Base-by-base conservation (phyloP, 2,797 vertebrate species). In the Psittacula derbiana region DNA sequence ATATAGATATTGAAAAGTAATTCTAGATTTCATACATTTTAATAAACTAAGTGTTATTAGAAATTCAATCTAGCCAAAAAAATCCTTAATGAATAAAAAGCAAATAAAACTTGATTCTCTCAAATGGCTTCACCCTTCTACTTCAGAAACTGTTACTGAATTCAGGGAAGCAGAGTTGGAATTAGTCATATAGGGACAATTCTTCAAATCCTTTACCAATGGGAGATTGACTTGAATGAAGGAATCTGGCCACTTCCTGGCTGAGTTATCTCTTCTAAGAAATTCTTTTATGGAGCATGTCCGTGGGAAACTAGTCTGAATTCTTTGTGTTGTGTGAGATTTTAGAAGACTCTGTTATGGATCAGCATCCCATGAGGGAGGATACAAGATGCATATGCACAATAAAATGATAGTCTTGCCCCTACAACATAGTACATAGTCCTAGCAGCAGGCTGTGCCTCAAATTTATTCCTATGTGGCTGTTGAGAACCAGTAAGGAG, bases 181-280 rank as follows among this genome's bases (percentile, higher is more conserved):
- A 84, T 88, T 95, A 95, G 78, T 95, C 93, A 82, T 81, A 92
- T 30, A 86, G 88, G 49, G 78, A 87, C 60, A 71, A 71, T 67
- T 67, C 92, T 74, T 82, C 0, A 20, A 90, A 70, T 71, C 64
- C 49, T 84, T 85, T 73, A 95, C 90, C 86, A 82, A 93, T 85
- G 71, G 44, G 86, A 93, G 71, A 88, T 20, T 20, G 69, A 73
- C 41, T 85, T 71, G 25, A 70, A 61, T 25, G 43, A 78, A 95
- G 58, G 94, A 95, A 96, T 96, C 43, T 83, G 78, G 31, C 58
- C 92, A 80, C 78, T 97, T 96, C 94, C 96, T 95, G 94, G 46
- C 61, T 87, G 67, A 93, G 81, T 93, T 97, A 90, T 95, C 92
- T 95, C 90, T 65, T 91, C 78, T 92, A 95, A 89, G 79, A 94